A percentile compares a stretch with the other conserved stretches of the same genome.
Conservation (phyloP, 2,113 vertebrate species). For the Jaculus jaculus region DNA sequence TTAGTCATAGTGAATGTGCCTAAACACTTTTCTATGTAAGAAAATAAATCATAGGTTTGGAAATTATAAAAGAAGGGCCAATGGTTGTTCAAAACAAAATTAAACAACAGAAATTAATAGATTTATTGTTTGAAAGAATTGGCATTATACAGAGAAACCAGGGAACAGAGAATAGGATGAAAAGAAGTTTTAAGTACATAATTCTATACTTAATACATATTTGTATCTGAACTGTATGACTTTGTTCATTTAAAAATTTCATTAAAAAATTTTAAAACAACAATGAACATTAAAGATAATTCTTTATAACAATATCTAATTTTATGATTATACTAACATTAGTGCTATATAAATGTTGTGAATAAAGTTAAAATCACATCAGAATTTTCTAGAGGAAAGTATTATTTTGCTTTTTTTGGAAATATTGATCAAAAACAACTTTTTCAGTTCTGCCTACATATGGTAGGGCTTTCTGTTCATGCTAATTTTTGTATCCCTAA, state of each 20-base stretch:
- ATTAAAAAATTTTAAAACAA: not conserved
- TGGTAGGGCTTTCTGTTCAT: not conserved
- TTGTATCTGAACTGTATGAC: not conserved
- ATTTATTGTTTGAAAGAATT: not conserved
- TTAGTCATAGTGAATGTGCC: not conserved
- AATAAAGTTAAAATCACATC: not conserved
- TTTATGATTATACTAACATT: conserved; percentile 8
- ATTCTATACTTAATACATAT: not conserved
- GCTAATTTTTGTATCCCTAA: not conserved
- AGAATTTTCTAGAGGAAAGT: not conserved
- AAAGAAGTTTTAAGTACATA: not conserved
- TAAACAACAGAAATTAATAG: not conserved
- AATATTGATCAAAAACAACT: not conserved
- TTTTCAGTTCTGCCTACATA: not conserved
- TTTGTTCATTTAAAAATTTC: not conserved
- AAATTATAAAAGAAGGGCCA: not conserved
- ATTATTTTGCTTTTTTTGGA: conserved; percentile 3
- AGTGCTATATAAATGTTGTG: not conserved
- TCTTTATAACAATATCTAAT: not conserved
- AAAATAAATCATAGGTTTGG: not conserved
- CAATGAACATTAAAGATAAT: not conserved
- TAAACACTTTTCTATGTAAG: not conserved
- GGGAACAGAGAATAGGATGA: not conserved
- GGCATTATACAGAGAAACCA: not conserved
- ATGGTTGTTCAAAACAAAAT: not conserved